Conservation (phyloP, 2,113 vertebrate species). For the Urocitellus parryii region DNA sequence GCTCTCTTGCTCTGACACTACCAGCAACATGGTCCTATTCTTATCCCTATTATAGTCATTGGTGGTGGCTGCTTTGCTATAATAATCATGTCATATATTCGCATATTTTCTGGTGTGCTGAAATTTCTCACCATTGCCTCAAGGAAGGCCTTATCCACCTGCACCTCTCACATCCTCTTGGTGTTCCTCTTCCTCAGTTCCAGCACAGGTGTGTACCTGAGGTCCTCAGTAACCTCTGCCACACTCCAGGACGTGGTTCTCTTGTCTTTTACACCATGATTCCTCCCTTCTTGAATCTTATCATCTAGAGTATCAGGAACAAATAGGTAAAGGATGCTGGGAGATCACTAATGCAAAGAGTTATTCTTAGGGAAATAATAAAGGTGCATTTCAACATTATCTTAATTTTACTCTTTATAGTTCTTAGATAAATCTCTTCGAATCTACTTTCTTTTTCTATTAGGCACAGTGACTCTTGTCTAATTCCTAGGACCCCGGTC, state of each 20-base stretch:
- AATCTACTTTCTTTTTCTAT: no score
- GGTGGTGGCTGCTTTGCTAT: no score
- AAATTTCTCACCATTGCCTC: background rate
- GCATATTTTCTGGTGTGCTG: slow-evolving; percentile 40
- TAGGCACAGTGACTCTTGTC: no score
- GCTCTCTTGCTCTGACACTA: no score
- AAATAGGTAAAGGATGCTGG: slow-evolving; percentile 50
- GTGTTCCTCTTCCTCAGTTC: slow-evolving; percentile 56
- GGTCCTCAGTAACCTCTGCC: background rate
- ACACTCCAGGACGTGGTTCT: background rate
- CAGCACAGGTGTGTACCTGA: slow-evolving; percentile 19
- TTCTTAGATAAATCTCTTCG: no score
- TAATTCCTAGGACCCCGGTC: no score
- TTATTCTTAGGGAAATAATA: background rate
- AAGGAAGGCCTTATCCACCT: slow-evolving; percentile 47
- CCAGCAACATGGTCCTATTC: no score
- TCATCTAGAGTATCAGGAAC: slow-evolving; percentile 71
- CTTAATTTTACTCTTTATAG: no score
- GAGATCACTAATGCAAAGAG: background rate
- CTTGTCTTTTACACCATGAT: slow-evolving; percentile 51
- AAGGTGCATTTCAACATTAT: background rate
- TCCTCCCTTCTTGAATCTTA: slow-evolving; percentile 62
- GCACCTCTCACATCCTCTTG: slow-evolving; percentile 56
- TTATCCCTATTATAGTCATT: no score
- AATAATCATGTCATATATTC: background rate